Evolutionary conservation across 2,888 invertebrate genomes (phyloP), one percentile per base, ranked within the genome.

Genomic region (Dicranocentrus wangi): DNA sequence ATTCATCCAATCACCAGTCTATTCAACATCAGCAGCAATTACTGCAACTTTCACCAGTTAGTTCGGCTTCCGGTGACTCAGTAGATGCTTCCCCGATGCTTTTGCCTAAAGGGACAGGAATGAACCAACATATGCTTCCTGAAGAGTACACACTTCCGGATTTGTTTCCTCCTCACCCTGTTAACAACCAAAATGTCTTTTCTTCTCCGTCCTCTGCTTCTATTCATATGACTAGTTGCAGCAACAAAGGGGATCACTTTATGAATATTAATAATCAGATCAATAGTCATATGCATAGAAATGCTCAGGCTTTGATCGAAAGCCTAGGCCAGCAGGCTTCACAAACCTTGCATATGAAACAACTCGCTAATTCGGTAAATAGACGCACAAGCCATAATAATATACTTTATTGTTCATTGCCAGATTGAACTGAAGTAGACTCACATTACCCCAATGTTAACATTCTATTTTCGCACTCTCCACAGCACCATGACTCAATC

Each of bases 111-210:
- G 76, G 76, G 60, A n/a, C 66, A 5, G 80, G 80, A 43, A 13
- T 66, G n/a, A 68, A 42, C 25, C 73, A 81, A 32, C 65, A 81
- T 39, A 70, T 82, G 8, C 60, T 71, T 60, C 65, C 85, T 43
- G 87, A 87, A 79, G 87, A 87, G 79, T 86, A 86, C 71, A 85
- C 82, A 19, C 81, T 86, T 55, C 86, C 86, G 19, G 86, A 86
- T 78, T 77, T 85, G 17, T 86, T 86, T 76, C 84, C 85, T 13
- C 76, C 81, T 42, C 82, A 83, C 42, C 82, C 83, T 19, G 68
- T 47, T 5, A 53, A 32, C 65, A 82, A 72, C 71, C 76, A 81
- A n/a, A 68, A 77, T 60, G 70, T 39, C 27, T 70, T 70, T 76
- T 58, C 65, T 19, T 28, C 76, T 71, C 76, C 76, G 61, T 73